Conservation (phyloP, 2,888 invertebrate genomes). For the Isoperla grammatica region DNA sequence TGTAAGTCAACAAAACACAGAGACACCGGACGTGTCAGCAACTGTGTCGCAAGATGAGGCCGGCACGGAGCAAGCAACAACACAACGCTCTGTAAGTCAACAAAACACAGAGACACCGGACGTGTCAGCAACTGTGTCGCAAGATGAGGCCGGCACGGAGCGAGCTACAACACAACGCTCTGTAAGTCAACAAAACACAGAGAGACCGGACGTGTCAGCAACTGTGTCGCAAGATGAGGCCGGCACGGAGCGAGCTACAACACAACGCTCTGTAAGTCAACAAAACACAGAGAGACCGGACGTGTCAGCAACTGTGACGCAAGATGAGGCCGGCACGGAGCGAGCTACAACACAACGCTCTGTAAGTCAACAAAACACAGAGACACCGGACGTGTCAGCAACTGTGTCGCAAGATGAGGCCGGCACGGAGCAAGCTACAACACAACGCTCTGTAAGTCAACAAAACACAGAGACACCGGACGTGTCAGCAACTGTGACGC, state of each 20-base stretch:
- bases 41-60: background rate
- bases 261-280: background rate
- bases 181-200: no score
- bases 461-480: constrained; percentile 38
- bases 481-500: constrained; percentile 30
- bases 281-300: background rate
- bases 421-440: constrained; percentile 20
- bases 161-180: background rate
- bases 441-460: constrained; percentile 18
- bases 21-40: no score
- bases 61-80: constrained; percentile 20
- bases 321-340: background rate
- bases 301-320: background rate
- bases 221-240: background rate
- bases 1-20: background rate
- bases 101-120: constrained; percentile 38
- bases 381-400: no score
- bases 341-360: no score
- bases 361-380: no score
- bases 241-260: background rate
- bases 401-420: constrained; percentile 6
- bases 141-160: background rate
- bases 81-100: constrained; percentile 19
- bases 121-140: constrained; percentile 30
- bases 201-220: background rate